Conservation (phyloP, 2,113 vertebrate species). For the Sula dactylatra region DNA sequence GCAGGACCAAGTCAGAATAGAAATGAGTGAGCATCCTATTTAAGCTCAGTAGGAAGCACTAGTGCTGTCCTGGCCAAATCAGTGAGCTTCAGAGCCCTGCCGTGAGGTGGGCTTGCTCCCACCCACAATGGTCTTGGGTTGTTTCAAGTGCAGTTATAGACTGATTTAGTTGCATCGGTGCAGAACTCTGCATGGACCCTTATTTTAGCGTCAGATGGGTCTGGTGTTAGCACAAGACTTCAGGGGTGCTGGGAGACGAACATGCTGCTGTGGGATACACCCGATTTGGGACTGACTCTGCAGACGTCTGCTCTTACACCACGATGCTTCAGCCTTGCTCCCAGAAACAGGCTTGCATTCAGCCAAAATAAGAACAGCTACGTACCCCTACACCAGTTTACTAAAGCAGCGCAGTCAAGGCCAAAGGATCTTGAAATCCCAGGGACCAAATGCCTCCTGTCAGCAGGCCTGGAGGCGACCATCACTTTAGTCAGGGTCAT, state of each 20-base stretch:
- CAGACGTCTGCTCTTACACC: background rate
- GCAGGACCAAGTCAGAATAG: background rate
- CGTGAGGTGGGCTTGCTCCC: background rate
- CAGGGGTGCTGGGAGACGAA: background rate
- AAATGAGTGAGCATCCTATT: background rate
- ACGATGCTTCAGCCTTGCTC: background rate
- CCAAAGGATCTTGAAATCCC: background rate
- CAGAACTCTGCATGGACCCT: background rate
- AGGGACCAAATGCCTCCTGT: slow-evolving; percentile 26
- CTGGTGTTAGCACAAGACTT: background rate
- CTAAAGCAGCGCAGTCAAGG: background rate
- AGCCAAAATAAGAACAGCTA: background rate
- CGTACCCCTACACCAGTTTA: background rate
- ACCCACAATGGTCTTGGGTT: accelerated
- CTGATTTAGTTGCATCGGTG: background rate
- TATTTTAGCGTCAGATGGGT: background rate
- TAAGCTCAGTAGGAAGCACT: background rate
- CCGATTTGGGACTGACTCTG: background rate
- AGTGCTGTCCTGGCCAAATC: background rate
- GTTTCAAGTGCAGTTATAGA: background rate
- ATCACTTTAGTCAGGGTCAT: background rate
- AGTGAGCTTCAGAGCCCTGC: background rate
- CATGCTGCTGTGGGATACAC: accelerated
- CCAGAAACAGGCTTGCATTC: background rate
- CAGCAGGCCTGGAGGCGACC: background rate